Percentiles rank a stretch among this genome's conserved stretches.
phyloP scores from a whole-genome alignment of 2,797 vertebrate genomes.

The Peromyscus eremicus region DNA sequence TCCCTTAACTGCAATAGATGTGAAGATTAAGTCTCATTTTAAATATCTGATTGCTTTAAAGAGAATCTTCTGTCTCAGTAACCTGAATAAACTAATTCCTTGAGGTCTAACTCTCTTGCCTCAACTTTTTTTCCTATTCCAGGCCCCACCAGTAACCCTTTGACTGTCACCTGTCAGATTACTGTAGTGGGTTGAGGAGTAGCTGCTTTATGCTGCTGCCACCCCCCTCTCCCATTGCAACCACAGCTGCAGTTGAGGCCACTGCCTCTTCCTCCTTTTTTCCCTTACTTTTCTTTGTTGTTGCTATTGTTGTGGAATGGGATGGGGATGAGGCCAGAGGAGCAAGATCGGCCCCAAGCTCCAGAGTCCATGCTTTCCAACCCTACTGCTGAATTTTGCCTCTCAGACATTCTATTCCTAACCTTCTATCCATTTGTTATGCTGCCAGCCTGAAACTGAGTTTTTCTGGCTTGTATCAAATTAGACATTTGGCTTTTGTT shows the following conservation, averaged over 20 bases:
- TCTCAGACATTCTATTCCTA: slow-evolving; percentile 39
- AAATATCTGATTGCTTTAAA: neutral
- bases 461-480: neutral
- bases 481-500: slow-evolving; percentile 67
- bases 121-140: neutral
- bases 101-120: neutral
- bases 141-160: neutral
- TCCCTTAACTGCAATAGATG: slow-evolving; percentile 10
- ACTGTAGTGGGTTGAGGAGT: neutral
- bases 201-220: neutral
- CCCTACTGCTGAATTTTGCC: neutral
- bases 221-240: neutral
- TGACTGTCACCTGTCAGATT: slow-evolving; percentile 10
- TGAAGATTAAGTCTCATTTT: slow-evolving; percentile 22
- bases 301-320: neutral
- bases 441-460: slow-evolving; percentile 42
- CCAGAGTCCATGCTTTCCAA: neutral
- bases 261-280: neutral
- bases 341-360: neutral
- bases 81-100: neutral
- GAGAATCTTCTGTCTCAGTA: neutral
- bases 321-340: neutral
- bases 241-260: neutral
- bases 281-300: neutral
- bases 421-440: slow-evolving; percentile 32